phyloP scores from a whole-genome alignment of 2,113 vertebrate species.

The Platycercus adscitus region DNA sequence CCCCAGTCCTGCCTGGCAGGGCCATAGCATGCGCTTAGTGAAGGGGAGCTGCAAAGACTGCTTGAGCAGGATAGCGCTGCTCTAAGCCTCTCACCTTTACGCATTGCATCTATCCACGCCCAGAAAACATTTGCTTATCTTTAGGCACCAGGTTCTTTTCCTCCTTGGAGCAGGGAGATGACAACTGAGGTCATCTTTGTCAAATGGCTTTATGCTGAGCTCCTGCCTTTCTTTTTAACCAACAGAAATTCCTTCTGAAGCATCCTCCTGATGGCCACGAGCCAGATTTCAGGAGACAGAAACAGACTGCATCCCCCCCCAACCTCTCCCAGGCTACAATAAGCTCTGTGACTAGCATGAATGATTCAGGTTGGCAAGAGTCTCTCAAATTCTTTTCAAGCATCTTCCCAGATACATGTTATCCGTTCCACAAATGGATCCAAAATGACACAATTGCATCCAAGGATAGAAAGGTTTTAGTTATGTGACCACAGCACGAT shows the following conservation, averaged over 20 bases:
- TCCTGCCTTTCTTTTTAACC: not conserved
- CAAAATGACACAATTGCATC: not conserved
- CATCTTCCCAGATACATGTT: not conserved
- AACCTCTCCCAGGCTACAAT: not conserved
- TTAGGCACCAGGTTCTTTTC: no score
- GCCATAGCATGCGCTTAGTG: not conserved
- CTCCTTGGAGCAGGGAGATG: no score
- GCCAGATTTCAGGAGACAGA: not conserved
- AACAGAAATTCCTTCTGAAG: not conserved
- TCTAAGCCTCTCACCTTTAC: no score
- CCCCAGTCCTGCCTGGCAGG: not conserved
- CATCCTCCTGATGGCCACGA: not conserved
- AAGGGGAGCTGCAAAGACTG: not conserved
- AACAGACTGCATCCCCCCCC: not conserved
- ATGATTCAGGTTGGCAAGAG: not conserved
- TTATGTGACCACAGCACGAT: not conserved
- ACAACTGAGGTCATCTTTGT: not conserved
- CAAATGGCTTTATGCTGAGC: not conserved
- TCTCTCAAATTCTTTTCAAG: not conserved
- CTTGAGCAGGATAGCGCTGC: fast-evolving
- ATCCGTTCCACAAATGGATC: not conserved
- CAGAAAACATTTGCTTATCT: no score
- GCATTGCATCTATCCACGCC: no score
- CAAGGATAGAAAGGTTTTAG: not conserved
- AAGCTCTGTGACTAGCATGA: not conserved